These are phyloP conservation scores for Pandemis corylana DNA, from an alignment of 2,888 invertebrate species.

Conservation along the genomic window DNA sequence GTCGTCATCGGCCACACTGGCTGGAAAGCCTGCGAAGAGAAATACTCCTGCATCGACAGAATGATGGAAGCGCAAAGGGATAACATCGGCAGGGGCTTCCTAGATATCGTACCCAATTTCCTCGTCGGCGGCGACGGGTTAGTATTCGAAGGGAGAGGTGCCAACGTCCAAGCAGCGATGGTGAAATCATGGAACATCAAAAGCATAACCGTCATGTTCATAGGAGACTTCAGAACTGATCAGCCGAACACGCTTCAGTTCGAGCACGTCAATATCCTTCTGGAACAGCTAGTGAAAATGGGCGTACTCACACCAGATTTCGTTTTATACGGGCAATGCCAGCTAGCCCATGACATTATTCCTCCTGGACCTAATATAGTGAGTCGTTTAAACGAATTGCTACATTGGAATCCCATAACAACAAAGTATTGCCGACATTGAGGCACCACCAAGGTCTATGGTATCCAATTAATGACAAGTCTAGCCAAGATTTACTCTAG, in stretches of 20 bases:
- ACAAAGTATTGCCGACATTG: conserved; percentile 48
- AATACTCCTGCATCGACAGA: conserved; percentile 60
- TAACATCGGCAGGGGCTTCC: conserved; percentile 58
- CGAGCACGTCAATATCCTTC: conserved; percentile 59
- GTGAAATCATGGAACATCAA: conserved; percentile 60
- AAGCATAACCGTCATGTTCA: conserved; percentile 69
- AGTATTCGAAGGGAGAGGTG: conserved; percentile 74
- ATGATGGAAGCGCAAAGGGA: conserved; percentile 62
- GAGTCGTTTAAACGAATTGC: conserved; percentile 53
- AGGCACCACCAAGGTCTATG: background rate
- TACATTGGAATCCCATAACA: conserved; percentile 60
- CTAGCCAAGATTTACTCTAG: background rate
- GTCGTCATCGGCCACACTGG: conserved; percentile 73
- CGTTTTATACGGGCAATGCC: conserved; percentile 64
- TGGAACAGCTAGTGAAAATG: conserved; percentile 58
- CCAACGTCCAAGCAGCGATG: conserved; percentile 68
- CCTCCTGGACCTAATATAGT: conserved; percentile 65
- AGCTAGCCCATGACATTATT: conserved; percentile 55
- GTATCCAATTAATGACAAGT: background rate
- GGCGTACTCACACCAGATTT: conserved; percentile 60
- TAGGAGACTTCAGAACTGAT: conserved; percentile 65
- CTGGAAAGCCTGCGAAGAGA: conserved; percentile 55
- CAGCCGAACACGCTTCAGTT: conserved; percentile 58
- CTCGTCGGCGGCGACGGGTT: conserved; percentile 69
- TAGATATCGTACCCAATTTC: conserved; percentile 74